Percentiles rank a stretch among this genome's conserved stretches.
Evolutionary conservation across 2,888 invertebrate species (phyloP).

Genomic region (Amiota minor): DNA sequence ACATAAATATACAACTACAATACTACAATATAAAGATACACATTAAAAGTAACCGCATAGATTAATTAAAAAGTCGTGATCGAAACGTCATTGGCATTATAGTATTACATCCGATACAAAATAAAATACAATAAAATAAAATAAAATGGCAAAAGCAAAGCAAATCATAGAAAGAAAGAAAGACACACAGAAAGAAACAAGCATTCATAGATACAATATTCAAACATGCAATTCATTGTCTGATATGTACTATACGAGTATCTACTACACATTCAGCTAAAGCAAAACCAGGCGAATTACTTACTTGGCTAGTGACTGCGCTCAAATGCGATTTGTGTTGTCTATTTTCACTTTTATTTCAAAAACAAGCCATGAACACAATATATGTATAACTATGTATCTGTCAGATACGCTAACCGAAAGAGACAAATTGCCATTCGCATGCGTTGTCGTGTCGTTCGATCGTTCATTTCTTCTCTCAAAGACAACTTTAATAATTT

Average conservation of each 20-base stretch:
- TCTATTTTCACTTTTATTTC: constrained; percentile 26
- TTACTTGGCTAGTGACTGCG: too few species aligned
- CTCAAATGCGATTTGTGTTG: background rate
- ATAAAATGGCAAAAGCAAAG: background rate
- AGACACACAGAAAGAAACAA: constrained; percentile 1
- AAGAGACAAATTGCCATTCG: constrained; percentile 21
- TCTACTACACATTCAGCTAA: background rate
- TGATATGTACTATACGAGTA: background rate
- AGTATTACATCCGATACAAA: constrained; percentile 16
- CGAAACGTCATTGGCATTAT: constrained; percentile 48
- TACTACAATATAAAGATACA: background rate
- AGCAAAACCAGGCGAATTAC: background rate
- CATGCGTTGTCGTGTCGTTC: constrained; percentile 6
- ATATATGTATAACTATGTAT: background rate
- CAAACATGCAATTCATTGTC: constrained; percentile 25
- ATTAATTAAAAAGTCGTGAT: constrained; percentile 52
- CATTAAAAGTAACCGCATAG: constrained; percentile 38
- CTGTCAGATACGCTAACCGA: constrained; percentile 16
- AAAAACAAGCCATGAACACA: constrained; percentile 1
- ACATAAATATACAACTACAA: background rate
- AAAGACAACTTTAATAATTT: too few species aligned
- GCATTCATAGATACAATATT: constrained; percentile 11
- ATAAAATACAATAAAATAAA: background rate
- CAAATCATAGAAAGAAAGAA: constrained; percentile 5
- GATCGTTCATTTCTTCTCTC: too few species aligned